Base-by-base conservation (phyloP, 2,888 invertebrate genomes). In the Incurvaria masculella region DNA sequence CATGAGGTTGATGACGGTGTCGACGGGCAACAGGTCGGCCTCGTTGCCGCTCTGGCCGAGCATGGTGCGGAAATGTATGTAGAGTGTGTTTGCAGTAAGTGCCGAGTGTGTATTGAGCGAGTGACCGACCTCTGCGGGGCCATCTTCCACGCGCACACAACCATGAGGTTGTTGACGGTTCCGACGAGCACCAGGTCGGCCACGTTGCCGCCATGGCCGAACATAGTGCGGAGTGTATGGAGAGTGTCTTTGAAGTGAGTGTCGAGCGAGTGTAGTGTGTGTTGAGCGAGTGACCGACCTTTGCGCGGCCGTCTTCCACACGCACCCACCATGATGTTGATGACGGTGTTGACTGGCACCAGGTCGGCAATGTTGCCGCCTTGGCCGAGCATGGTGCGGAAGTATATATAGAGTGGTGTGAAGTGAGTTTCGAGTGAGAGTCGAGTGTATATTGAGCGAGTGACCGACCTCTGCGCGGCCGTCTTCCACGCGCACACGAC, bases 1-100 rank as follows among this genome's bases (percentile, higher is more conserved):
- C 89, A 96, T 91, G 63, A 95, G 81, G 74, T 96, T 96, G 66
- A 95, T 94, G 60, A 94, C 94, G 61, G 91, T 88, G 69, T 94
- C 94, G 51, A 94, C 93, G 14, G 94, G 94, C 59, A 94, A 89
- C 64, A 94, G 76, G 69, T 94, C 94, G 38, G 93, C 93, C 45
- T 88, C 85, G 69, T 88, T 86, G 52, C 87, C 78, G 54, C 88
- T 85, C 54, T 87, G 86, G 60, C 94, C 94, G 61, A 92, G 82
- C 87, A 97, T 91, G 50, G 92, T 90, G 56, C 95, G 86, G 79
- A 91, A 87, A n/a, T n/a, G n/a, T n/a, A n/a, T n/a, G n/a, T n/a
- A n/a, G n/a, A n/a, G n/a, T n/a, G n/a, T n/a, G n/a, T n/a, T n/a
- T n/a, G n/a, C n/a, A n/a, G n/a, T n/a, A n/a, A n/a, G n/a, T n/a